Conservation (phyloP, 2,888 invertebrate species). For the Thysanoteuthis rhombus region DNA sequence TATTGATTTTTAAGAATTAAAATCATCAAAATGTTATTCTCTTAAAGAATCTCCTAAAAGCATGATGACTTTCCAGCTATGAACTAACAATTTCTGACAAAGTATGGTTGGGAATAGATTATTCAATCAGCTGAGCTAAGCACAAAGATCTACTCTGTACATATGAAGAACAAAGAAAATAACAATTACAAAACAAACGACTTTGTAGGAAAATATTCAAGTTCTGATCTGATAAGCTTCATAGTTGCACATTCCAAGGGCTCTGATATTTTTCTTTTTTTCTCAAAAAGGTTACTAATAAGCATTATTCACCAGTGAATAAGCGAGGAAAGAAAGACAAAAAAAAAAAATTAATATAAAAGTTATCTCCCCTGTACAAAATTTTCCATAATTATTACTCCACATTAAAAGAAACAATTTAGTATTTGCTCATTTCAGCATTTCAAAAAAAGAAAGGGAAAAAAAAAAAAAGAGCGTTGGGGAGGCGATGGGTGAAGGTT, state of each 20-base stretch:
- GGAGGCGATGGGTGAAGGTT: not conserved
- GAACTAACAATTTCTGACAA: not conserved
- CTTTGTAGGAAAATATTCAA: not conserved
- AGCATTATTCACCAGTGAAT: not conserved
- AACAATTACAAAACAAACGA: not conserved
- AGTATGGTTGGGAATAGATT: not conserved
- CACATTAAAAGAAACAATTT: not conserved
- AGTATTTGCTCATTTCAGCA: not conserved
- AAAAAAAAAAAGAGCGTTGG: not conserved
- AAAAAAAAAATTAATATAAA: not conserved
- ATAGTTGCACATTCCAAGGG: not conserved
- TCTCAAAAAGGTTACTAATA: not conserved
- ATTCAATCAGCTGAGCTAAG: not conserved
- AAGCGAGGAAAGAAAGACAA: not conserved
- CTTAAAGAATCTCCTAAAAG: not conserved
- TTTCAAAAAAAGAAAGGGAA: not conserved
- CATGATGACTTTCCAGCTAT: not conserved
- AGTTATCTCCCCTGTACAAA: not conserved
- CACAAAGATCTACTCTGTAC: not conserved
- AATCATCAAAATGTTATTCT: not conserved
- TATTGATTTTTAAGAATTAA: not conserved
- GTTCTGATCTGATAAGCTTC: not conserved
- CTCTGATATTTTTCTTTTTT: not conserved
- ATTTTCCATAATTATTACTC: not conserved
- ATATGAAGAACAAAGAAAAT: not conserved